Evolutionary conservation across 2,113 vertebrate genomes (phyloP), one percentile per base, ranked within the genome.

Genomic region (Urocolius indicus): DNA sequence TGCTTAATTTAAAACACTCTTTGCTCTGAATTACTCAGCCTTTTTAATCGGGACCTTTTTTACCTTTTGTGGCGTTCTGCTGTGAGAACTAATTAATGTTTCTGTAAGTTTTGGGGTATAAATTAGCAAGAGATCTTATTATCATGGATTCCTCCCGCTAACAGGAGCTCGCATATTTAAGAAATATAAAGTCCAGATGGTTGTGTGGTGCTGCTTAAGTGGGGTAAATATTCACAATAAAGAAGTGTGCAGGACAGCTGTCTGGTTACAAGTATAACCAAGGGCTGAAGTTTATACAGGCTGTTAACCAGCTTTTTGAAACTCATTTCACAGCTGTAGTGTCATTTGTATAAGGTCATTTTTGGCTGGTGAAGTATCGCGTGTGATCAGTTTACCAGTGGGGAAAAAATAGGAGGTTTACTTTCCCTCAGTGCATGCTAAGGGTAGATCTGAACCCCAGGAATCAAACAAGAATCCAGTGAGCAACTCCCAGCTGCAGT

Each of bases 201-300:
- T 22, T 41, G 12, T 41, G 38, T 41, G 38, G 55, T 54, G 80
- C 80, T 90, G 86, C 83, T 86, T 36, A 80, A 94, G 51, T 54
- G 66, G 78, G 83, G 83, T 62, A 68, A 92, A 93, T 73, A 89
- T 23, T 93, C 90, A 71, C 88, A 74, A 2, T 46, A 72, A 87
- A 93, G 65, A 61, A 83, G 85, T 26, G 48, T 89, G 88, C 76
- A 84, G 88, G 83, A 93, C 94, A 87, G 78, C 29, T 96, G 85
- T 90, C 71, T 96, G 79, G 54, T 11, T 65, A 61, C 72, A 75
- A 72, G 90, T 57, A 91, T 34, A 91, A 74, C 41, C 76, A 76
- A 58, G 61, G 7, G 0, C 32, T 0, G n/a, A 29, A 61, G 67
- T 79, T 79, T 75, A 74, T 79, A 45, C 36, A 72, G 76, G 72